Evolutionary conservation across 2,797 vertebrate genomes (phyloP), one percentile per base, ranked within the genome.

Genomic region (Urosaurus nigricauda): DNA sequence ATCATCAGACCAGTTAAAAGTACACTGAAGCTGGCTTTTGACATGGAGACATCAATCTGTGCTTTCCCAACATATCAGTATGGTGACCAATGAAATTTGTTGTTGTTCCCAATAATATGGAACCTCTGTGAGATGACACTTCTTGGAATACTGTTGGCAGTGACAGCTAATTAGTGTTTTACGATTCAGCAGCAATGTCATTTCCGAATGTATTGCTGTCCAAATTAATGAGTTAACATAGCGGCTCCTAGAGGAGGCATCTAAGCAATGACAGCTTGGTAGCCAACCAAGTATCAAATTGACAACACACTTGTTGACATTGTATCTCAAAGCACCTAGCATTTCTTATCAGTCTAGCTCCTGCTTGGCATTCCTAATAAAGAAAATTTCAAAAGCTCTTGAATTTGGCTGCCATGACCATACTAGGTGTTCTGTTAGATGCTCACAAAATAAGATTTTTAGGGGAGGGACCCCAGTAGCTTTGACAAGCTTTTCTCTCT

Each of bases 141-240:
- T 68, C 53, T 26, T 1, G 0, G 74, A 56, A 43, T 0, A 60
- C 16, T 0, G 56, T 86, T 91, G 93, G 63, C 92, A 93, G 79
- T 60, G 90, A 88, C 92, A 91, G 92, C 87, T 83, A 47, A 91
- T 92, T 60, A 92, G 86, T 43, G 85, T 0, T 43, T 87, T 43
- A 0, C 60, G 87, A 84, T 91, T 86, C 40, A 0, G 0, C 0
- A 13, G 14, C 13, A 0, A n/a, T 60, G 87, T 58, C 91, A n/a
- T 0, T 83, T 70, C 88, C 77, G 82, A 1, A 53, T 65, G 86
- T 17, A 56, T 88, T 2, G 0, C 90, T 91, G 92, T 37, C 93
- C 91, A 2, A 29, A 81, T 17, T 68, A 88, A 91, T 85, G 91
- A 89, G 60, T 89, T 63, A 85, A 53, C 88, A 19, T 0, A 68